A percentile compares a stretch with the other conserved stretches of the same genome.
These are phyloP conservation scores for Nebria salina DNA, from an alignment of 2,888 invertebrate genomes.

Conservation along the genomic window DNA sequence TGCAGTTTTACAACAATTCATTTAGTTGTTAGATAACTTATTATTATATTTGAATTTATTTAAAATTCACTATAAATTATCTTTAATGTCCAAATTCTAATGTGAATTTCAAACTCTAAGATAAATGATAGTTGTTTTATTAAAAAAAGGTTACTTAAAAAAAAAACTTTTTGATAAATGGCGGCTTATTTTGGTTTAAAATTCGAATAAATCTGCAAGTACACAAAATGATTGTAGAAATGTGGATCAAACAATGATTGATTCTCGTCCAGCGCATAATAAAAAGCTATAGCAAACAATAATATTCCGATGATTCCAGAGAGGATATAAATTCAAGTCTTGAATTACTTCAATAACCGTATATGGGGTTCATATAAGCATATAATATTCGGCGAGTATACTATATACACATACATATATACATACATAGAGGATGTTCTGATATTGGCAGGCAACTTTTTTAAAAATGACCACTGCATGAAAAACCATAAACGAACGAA, in stretches of 20 bases:
- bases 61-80: too few species aligned
- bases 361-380: neutral
- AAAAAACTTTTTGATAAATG: neutral
- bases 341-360: slow-evolving; percentile 21
- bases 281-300: neutral
- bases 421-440: slow-evolving; percentile 7
- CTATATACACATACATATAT: neutral
- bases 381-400: neutral
- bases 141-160: too few species aligned
- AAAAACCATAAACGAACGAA: neutral
- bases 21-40: too few species aligned
- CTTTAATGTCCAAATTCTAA: too few species aligned
- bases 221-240: neutral
- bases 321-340: slow-evolving; percentile 15
- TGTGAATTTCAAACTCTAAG: too few species aligned
- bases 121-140: too few species aligned
- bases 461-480: slow-evolving; percentile 30
- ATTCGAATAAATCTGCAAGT: neutral
- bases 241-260: neutral
- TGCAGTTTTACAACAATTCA: too few species aligned
- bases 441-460: slow-evolving; percentile 42
- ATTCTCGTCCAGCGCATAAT: neutral
- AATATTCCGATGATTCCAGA: neutral
- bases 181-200: neutral
- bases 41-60: too few species aligned